phyloP scores from a whole-genome alignment of 2,113 vertebrate genomes.

The Trogon surrucura region DNA sequence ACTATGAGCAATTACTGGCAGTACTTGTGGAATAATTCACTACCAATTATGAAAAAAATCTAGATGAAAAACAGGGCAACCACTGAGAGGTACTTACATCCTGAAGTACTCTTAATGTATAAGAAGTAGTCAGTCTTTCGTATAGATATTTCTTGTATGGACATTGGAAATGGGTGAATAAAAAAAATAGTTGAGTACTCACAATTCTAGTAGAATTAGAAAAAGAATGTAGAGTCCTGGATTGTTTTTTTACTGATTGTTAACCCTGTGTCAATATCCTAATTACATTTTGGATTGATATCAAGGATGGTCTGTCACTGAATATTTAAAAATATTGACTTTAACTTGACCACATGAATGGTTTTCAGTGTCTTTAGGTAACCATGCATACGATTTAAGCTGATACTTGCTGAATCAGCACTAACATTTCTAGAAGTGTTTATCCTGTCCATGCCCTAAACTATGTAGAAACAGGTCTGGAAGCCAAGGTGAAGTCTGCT shows the following conservation, averaged over 20 bases:
- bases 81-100: background rate
- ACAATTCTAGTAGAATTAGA: background rate
- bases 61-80: background rate
- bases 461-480: background rate
- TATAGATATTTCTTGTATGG: background rate
- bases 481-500: background rate
- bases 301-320: background rate
- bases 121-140: background rate
- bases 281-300: background rate
- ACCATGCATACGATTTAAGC: background rate
- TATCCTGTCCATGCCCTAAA: background rate
- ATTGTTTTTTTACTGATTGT: background rate
- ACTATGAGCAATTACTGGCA: background rate
- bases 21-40: background rate
- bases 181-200: background rate
- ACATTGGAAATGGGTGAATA: background rate
- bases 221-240: background rate
- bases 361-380: background rate
- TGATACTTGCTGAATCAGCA: background rate
- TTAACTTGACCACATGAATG: background rate
- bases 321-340: background rate
- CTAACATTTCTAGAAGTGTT: background rate
- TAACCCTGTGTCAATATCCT: background rate
- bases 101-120: background rate
- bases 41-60: background rate